Conservation (phyloP, 2,113 vertebrate genomes). For the Hiodon alosoides region DNA sequence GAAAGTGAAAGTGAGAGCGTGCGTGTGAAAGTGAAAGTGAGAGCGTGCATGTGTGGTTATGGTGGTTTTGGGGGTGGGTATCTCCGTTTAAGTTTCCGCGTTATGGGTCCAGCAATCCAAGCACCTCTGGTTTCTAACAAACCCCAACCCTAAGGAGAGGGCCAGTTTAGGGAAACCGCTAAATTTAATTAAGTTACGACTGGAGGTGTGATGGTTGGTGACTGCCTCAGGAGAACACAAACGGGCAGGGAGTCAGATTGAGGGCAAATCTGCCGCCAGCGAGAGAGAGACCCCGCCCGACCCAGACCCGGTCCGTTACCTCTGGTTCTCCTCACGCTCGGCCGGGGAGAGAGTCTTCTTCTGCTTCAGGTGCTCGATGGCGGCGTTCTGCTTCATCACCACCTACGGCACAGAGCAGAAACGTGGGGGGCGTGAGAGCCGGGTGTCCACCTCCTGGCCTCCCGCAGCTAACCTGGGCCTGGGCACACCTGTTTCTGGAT, state of each 20-base stretch:
- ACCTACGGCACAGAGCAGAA: constrained; percentile 58
- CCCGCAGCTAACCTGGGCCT: constrained; percentile 4
- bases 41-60: too few species aligned
- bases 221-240: background rate
- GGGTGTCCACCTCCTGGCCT: too few species aligned
- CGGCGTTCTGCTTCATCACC: constrained; percentile 92
- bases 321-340: constrained; percentile 91
- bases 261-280: background rate
- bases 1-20: too few species aligned
- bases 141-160: too few species aligned
- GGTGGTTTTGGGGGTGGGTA: too few species aligned
- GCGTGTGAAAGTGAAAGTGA: too few species aligned
- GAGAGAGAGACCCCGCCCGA: background rate
- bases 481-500: constrained; percentile 77
- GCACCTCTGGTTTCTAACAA: too few species aligned
- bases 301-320: constrained; percentile 53
- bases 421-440: background rate
- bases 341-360: constrained; percentile 87
- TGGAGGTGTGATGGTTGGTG: background rate
- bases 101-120: too few species aligned
- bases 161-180: background rate
- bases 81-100: too few species aligned
- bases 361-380: constrained; percentile 91
- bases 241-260: background rate
- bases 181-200: background rate